A percentile compares a stretch with the other conserved stretches of the same genome.
Evolutionary conservation across 1,140 invertebrate species (phyloP).

Genomic region (Kradibia gibbosae): DNA sequence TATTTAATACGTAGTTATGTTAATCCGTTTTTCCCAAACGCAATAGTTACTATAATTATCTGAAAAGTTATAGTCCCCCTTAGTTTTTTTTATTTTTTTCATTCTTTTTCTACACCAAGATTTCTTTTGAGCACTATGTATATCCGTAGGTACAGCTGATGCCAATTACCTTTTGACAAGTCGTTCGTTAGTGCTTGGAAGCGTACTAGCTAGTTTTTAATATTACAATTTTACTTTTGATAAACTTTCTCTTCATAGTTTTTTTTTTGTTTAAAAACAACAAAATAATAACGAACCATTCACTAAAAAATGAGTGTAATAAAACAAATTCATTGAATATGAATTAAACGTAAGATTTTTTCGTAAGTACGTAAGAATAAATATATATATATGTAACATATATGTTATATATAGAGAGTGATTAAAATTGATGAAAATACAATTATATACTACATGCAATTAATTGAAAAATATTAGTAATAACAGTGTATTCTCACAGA

Average conservation of each 20-base stretch:
- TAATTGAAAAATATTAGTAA: too few species aligned
- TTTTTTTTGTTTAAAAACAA: neutral
- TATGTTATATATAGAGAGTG: too few species aligned
- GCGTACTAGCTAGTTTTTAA: conserved; percentile 20
- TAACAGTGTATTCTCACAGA: too few species aligned
- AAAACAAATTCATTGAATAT: neutral
- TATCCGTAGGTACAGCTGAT: conserved; percentile 4
- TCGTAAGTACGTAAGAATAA: too few species aligned
- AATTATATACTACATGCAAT: too few species aligned
- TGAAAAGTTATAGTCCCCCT: conserved; percentile 9
- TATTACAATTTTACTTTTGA: conserved; percentile 32
- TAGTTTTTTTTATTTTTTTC: neutral
- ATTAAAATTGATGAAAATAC: too few species aligned
- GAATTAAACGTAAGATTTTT: too few species aligned
- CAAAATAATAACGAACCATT: neutral
- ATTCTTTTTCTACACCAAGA: neutral
- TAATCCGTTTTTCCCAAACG: too few species aligned
- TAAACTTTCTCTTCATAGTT: neutral
- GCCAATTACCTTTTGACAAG: conserved; percentile 35
- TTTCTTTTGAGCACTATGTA: neutral
- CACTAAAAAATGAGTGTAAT: neutral
- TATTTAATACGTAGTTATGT: too few species aligned
- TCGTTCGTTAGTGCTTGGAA: conserved; percentile 33
- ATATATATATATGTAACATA: too few species aligned
- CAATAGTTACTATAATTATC: conserved; percentile 21